Evolutionary conservation across 2,888 invertebrate genomes (phyloP).

Genomic region (Tortrix viridana): DNA sequence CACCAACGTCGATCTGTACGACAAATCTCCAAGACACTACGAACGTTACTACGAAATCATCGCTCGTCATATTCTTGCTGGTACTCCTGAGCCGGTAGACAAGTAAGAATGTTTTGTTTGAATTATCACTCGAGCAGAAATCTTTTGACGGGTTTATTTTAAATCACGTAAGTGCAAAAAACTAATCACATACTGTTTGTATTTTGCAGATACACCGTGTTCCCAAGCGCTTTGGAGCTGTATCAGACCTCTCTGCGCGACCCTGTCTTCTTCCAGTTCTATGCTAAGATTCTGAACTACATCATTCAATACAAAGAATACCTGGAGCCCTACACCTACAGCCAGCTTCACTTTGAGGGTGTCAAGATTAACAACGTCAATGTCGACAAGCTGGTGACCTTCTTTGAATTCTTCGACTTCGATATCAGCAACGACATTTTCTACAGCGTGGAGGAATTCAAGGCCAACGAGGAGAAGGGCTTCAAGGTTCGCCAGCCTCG

Average conservation of each 20-base stretch:
- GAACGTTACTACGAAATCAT: constrained; percentile 85
- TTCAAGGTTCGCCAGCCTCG: constrained; percentile 81
- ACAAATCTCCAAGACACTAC: constrained; percentile 59
- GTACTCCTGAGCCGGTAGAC: constrained; percentile 52
- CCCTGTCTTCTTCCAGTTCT: constrained; percentile 86
- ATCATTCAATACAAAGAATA: constrained; percentile 80
- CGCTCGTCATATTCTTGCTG: constrained; percentile 74
- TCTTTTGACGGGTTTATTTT: too few species aligned
- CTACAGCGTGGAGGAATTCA: constrained; percentile 49
- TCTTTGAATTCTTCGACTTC: constrained; percentile 81
- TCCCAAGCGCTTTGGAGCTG: constrained; percentile 82
- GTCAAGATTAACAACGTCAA: constrained; percentile 78
- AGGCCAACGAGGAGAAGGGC: constrained; percentile 51
- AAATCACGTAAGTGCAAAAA: too few species aligned
- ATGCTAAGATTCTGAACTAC: constrained; percentile 76
- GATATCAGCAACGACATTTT: constrained; percentile 40
- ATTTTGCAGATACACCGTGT: constrained; percentile 61
- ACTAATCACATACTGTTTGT: not conserved
- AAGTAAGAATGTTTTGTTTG: constrained; percentile 51
- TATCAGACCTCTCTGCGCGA: constrained; percentile 84
- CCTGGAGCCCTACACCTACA: constrained; percentile 77
- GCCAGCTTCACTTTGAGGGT: constrained; percentile 64
- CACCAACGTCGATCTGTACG: constrained; percentile 79
- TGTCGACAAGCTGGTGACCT: constrained; percentile 82
- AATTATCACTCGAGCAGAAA: too few species aligned